phyloP scores from a whole-genome alignment of 1,140 invertebrate genomes.

The Nasonia longicornis region DNA sequence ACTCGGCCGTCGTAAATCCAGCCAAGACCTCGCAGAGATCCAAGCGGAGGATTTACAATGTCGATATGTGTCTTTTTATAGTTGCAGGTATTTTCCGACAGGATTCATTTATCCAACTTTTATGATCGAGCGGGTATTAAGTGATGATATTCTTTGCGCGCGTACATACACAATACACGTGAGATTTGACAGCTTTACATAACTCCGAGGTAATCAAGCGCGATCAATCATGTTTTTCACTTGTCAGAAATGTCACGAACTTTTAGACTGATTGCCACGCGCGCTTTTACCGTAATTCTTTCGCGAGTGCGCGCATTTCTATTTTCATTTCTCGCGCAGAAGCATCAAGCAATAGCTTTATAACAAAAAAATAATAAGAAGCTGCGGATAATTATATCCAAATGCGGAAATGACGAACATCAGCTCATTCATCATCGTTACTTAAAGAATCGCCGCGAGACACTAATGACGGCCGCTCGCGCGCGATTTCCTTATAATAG shows the following conservation, averaged over 20 bases:
- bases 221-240: conserved; percentile 46
- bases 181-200: conserved; percentile 45
- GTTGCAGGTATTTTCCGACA: conserved; percentile 15
- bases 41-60: conserved; percentile 8
- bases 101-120: conserved; percentile 28
- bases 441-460: conserved; percentile 28
- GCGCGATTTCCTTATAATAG: conserved; percentile 42
- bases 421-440: conserved; percentile 43
- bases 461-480: conserved; percentile 32
- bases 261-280: conserved; percentile 40
- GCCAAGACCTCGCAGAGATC: too few relatives aligned
- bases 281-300: conserved; percentile 28
- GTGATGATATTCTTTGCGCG: conserved; percentile 27
- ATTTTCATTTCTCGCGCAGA: conserved; percentile 34
- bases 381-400: conserved; percentile 37
- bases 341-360: neutral
- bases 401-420: conserved; percentile 34
- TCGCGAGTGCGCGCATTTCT: conserved; percentile 12
- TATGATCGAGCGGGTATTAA: conserved; percentile 40
- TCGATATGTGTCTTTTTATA: neutral
- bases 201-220: conserved; percentile 37
- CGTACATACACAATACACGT: neutral
- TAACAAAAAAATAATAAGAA: neutral
- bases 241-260: conserved; percentile 44
- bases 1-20: neutral